A percentile compares a stretch with the other conserved stretches of the same genome.
These are phyloP conservation scores for Euthynnus affinis DNA, from an alignment of 2,797 vertebrate genomes.

Conservation along the genomic window DNA sequence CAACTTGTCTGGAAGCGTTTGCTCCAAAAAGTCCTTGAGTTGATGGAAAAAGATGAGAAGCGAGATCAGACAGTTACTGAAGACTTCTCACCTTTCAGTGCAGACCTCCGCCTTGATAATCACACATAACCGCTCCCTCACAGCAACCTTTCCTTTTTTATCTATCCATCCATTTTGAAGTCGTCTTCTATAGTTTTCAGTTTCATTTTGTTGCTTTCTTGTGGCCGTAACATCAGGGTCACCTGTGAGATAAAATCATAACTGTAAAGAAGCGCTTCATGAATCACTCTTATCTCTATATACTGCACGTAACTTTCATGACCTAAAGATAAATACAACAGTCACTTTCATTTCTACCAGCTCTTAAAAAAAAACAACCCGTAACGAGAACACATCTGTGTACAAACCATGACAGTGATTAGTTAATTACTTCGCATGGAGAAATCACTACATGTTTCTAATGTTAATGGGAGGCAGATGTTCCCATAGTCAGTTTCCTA, in stretches of 20 bases:
- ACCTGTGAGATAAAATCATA: not conserved
- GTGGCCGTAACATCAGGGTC: not conserved
- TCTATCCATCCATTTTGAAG: slow-evolving; percentile 1
- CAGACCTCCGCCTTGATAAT: not conserved
- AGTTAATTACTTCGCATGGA: not conserved
- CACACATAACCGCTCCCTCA: not conserved
- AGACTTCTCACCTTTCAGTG: not conserved
- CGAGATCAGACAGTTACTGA: slow-evolving; percentile 12
- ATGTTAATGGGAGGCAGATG: slow-evolving; percentile 8
- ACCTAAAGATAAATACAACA: not conserved
- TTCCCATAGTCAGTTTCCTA: not conserved
- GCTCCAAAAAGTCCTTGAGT: slow-evolving; percentile 4
- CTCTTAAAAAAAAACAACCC: not conserved
- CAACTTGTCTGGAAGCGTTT: slow-evolving; percentile 38
- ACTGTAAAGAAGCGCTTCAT: not conserved
- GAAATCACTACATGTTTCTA: not conserved
- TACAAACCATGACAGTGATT: not conserved
- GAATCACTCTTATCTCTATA: not conserved
- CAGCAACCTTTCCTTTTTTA: not conserved
- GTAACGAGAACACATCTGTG: not conserved
- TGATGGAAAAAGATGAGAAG: slow-evolving; percentile 5
- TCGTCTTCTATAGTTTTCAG: no score
- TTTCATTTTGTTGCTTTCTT: slow-evolving; percentile 3
- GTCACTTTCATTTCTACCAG: not conserved
- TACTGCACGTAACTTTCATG: not conserved